Evolutionary conservation across 92 coral and sea anemone species (phyloP).

Genomic region (Virgularia gustaviana): DNA sequence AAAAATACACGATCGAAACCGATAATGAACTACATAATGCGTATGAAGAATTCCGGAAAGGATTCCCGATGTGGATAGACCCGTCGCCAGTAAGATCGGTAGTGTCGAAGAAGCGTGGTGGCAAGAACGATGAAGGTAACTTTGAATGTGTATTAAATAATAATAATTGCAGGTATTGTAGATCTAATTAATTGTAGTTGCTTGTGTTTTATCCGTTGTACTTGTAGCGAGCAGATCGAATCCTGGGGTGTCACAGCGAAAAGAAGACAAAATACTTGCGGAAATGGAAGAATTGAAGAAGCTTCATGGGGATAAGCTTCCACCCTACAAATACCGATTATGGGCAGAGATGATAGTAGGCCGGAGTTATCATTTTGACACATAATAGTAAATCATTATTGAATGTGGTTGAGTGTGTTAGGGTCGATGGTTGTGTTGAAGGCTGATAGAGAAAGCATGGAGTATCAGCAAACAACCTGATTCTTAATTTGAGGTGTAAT

Average conservation of each 20-base stretch:
- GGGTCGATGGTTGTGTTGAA: too few species aligned
- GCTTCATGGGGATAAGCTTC: constrained; percentile 9
- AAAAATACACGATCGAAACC: constrained; percentile 5
- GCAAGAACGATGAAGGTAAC: background rate
- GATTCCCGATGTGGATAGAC: constrained; percentile 20
- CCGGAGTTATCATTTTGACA: too few species aligned
- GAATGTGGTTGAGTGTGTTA: too few species aligned
- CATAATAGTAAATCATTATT: too few species aligned
- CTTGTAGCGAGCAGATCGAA: background rate
- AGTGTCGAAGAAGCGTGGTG: background rate
- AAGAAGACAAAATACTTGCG: background rate
- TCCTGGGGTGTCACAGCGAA: background rate
- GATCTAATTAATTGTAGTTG: too few species aligned
- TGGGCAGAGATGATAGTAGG: constrained; percentile 27
- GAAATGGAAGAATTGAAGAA: constrained; percentile 14
- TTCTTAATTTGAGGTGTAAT: background rate
- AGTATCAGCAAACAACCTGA: too few species aligned
- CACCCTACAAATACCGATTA: constrained; percentile 13
- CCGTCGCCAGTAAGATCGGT: background rate
- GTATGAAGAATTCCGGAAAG: background rate
- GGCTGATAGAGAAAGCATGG: too few species aligned
- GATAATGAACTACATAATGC: constrained; percentile 5
- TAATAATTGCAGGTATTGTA: too few species aligned
- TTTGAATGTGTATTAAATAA: too few species aligned
- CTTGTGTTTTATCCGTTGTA: too few species aligned